Evolutionary conservation across 2,113 vertebrate species (phyloP), one percentile per base, ranked within the genome.

Genomic region (Cyanoramphus novaezelandiae): DNA sequence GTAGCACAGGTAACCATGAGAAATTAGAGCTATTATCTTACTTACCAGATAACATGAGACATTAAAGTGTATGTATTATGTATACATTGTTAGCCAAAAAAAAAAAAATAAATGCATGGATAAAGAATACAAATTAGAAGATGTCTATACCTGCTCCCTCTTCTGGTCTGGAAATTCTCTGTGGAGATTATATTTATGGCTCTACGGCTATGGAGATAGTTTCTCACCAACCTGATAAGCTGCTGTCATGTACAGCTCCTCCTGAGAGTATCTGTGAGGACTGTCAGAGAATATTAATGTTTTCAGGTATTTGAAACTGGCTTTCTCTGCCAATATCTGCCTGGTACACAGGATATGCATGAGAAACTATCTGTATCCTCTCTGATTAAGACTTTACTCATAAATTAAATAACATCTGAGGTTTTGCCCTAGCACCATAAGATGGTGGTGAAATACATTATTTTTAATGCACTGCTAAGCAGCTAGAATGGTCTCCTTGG

Each of bases 21-120:
- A 92, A 88, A 93, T 94, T 67, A 92, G 75, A 92, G 64, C 81
- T 78, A 50, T 37, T 86, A 75, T 71, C 85, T 64, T 90, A 67
- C 43, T 65, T 21, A 63, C 21, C 8, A 84, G 35, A 63, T 63
- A 85, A 70, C 13, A 19, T 86, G 43, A 62, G 55, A 75, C 20
- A 94, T 60, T 82, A 37, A 82, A 46, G 11, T 64, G 4, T 47
- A n/a, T 55, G 59, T 69, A 75, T 86, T 81, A 78, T 72, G 31
- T 28, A 84, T 68, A 62, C 33, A 71, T 44, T 78, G 29, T 57
- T 81, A 68, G 7, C 2, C 62, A 75, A 83, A 77, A 72, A 80
- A 39, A 75, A 83, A 77, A 72, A 86, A 91, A 86, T 41, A 77
- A 80, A 78, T 68, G 12, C 27, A 68, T 2, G 5, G 23, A 49